Percentiles rank a stretch among this genome's conserved stretches.
These are phyloP conservation scores for Nemotelus nigrinus DNA, from an alignment of 2,888 invertebrate genomes.

Conservation along the genomic window DNA sequence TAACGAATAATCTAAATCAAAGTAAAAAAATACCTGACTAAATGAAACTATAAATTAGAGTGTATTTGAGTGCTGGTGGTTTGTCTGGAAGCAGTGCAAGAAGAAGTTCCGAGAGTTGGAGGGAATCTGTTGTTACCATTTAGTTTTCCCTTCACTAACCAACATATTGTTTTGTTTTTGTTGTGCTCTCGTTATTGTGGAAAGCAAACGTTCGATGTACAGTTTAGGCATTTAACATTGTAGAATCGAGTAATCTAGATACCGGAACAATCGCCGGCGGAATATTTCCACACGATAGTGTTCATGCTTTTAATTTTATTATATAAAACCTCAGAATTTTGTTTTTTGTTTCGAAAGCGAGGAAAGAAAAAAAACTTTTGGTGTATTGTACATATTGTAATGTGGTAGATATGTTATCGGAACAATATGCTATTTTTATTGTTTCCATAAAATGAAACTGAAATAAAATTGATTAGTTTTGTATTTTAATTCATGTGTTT, in stretches of 20 bases:
- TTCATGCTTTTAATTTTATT: conserved; percentile 19
- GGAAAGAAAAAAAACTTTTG: too few species aligned
- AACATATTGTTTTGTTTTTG: not conserved
- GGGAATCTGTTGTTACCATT: conserved; percentile 22
- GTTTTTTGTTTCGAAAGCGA: too few species aligned
- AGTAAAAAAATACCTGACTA: too few species aligned
- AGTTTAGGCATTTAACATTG: conserved; percentile 30
- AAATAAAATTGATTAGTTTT: conserved; percentile 22
- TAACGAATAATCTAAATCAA: too few species aligned
- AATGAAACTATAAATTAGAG: too few species aligned
- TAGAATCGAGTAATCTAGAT: not conserved
- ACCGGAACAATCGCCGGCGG: too few species aligned
- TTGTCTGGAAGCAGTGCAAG: conserved; percentile 19
- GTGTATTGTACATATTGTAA: too few species aligned
- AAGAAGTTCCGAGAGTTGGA: conserved; percentile 17
- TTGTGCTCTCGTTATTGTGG: not conserved
- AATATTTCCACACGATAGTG: not conserved
- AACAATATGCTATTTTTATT: not conserved
- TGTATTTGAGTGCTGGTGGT: conserved; percentile 7
- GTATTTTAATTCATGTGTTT: not conserved
- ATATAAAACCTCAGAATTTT: not conserved
- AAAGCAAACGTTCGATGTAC: not conserved
- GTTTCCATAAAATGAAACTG: conserved; percentile 17
- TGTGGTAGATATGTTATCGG: not conserved
- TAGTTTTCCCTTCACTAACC: conserved; percentile 8